Evolutionary conservation across 37 sponge, comb jelly and placozoan species (phyloP).

Genomic region (Theonella swinhoei): DNA sequence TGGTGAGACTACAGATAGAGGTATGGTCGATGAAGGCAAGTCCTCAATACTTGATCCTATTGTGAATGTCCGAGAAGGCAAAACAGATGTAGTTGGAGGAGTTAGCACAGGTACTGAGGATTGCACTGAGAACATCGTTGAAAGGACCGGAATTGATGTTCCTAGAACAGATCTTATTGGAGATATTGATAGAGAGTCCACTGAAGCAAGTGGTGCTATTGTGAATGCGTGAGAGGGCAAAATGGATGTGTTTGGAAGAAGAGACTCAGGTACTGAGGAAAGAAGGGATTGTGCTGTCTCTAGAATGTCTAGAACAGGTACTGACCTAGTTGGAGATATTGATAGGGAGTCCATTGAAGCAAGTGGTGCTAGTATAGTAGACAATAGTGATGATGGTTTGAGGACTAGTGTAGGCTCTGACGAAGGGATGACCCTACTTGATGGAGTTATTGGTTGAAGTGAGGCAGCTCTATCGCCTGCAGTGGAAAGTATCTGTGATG

Average conservation of each 20-base stretch:
- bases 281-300: no score
- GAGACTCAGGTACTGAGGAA: no score
- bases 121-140: not conserved
- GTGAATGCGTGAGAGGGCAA: not conserved
- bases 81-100: not conserved
- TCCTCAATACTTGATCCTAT: constrained; percentile 4
- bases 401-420: constrained; percentile 11
- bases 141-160: not conserved
- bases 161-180: not conserved
- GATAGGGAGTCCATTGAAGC: not conserved
- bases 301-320: not conserved
- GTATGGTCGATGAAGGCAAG: not conserved
- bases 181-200: not conserved
- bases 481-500: not conserved
- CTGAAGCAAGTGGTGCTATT: not conserved
- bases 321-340: not conserved
- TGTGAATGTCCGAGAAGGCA: not conserved
- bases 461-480: no score
- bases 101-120: not conserved
- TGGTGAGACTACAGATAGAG: not conserved
- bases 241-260: no score
- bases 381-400: not conserved
- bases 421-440: constrained; percentile 16
- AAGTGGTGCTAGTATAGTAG: not conserved
- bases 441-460: not conserved